A percentile compares a stretch with the other conserved stretches of the same genome.
phyloP scores from a whole-genome alignment of 2,888 invertebrate species.

The Ditula angustiorana region DNA sequence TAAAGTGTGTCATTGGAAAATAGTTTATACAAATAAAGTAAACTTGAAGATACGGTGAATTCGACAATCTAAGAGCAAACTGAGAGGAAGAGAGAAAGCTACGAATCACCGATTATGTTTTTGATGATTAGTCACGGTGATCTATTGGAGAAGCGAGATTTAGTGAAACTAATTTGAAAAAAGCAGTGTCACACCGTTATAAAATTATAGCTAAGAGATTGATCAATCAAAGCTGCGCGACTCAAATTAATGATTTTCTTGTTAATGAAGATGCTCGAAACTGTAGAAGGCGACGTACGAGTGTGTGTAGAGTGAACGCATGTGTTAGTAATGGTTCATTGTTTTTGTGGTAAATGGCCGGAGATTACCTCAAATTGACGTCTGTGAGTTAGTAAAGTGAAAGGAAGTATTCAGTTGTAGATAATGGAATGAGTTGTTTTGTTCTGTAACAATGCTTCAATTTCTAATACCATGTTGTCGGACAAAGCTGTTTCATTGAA shows the following conservation, averaged over 20 bases:
- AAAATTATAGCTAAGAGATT: slow-evolving; percentile 17
- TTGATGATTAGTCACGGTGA: slow-evolving; percentile 33
- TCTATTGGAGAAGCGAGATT: slow-evolving; percentile 27
- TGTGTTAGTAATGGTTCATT: slow-evolving; percentile 73
- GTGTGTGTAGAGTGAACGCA: slow-evolving; percentile 50
- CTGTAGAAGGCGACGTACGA: slow-evolving; percentile 5
- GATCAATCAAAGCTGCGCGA: slow-evolving; percentile 15
- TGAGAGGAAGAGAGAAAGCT: slow-evolving; percentile 26
- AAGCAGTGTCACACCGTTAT: slow-evolving; percentile 31
- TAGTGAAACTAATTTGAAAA: slow-evolving; percentile 29
- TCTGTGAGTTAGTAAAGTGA: slow-evolving; percentile 68
- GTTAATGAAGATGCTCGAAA: slow-evolving; percentile 27
- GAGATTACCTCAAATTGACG: slow-evolving; percentile 74
- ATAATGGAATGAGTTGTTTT: slow-evolving; percentile 64
- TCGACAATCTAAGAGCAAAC: background rate
- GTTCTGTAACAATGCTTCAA: slow-evolving; percentile 59
- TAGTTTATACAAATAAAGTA: slow-evolving; percentile 7
- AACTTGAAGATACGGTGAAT: background rate
- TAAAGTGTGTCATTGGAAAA: background rate
- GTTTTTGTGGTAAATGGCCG: slow-evolving; percentile 71
- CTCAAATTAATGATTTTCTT: slow-evolving; percentile 5
- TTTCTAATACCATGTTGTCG: slow-evolving; percentile 36
- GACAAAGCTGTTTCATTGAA: slow-evolving; percentile 10
- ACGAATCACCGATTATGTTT: slow-evolving; percentile 31
- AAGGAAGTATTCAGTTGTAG: slow-evolving; percentile 69